phyloP scores from a whole-genome alignment of 2,888 invertebrate genomes.

The Halocaridina rubra region DNA sequence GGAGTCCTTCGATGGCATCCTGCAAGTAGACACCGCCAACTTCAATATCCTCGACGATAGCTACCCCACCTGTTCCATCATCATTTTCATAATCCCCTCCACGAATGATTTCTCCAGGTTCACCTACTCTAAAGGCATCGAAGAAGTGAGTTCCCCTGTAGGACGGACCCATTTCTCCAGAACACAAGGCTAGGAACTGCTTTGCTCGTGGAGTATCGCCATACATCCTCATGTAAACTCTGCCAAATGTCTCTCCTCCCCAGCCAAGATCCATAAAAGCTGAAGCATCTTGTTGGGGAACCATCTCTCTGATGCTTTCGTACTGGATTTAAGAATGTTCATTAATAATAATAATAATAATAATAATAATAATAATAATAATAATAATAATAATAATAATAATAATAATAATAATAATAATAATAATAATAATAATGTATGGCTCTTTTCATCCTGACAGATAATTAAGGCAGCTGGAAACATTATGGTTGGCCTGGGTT shows the following conservation, averaged over 20 bases:
- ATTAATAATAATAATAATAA: too few species aligned
- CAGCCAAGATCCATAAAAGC: conserved; percentile 42
- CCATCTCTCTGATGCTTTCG: background rate
- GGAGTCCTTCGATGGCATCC: conserved; percentile 27
- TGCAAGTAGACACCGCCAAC: conserved; percentile 17
- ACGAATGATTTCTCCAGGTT: conserved; percentile 34
- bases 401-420: too few species aligned
- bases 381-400: too few species aligned
- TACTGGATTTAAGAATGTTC: conserved; percentile 16
- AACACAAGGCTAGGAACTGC: conserved; percentile 36
- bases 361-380: too few species aligned
- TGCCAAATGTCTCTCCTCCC: conserved; percentile 14
- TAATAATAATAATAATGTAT: too few species aligned
- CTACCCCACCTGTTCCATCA: conserved; percentile 42
- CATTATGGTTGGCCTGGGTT: too few species aligned
- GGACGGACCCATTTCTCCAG: conserved; percentile 40
- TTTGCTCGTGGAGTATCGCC: conserved; percentile 22
- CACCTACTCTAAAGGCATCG: conserved; percentile 26
- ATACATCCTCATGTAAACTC: conserved; percentile 23
- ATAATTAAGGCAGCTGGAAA: too few species aligned
- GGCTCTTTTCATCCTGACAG: too few species aligned
- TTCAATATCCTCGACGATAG: background rate
- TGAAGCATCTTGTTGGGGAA: conserved; percentile 10
- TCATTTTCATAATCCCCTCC: conserved; percentile 45
- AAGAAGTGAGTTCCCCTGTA: conserved; percentile 32